Percentiles rank a stretch among this genome's conserved stretches.
Evolutionary conservation across 1,140 invertebrate genomes (phyloP).

Genomic region (Drosophila sturtevanti): DNA sequence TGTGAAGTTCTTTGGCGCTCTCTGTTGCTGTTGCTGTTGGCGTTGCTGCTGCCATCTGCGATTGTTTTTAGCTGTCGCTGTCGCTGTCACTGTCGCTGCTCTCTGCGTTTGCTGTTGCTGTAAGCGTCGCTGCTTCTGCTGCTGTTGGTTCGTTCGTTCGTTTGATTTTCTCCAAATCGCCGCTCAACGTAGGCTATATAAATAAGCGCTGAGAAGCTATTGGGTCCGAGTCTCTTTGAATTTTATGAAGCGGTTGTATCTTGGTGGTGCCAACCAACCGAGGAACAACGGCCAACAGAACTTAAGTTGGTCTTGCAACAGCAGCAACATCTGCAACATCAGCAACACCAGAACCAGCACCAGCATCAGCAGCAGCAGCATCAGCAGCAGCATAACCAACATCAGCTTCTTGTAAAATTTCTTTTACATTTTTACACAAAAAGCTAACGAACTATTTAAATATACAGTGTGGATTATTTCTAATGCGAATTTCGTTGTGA

Average conservation of each 20-base stretch:
- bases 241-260: constrained; percentile 83
- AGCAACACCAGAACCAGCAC: constrained; percentile 9
- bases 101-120: constrained; percentile 16
- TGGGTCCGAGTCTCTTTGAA: constrained; percentile 82
- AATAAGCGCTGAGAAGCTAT: constrained; percentile 82
- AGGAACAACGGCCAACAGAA: constrained; percentile 50
- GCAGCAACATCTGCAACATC: constrained; percentile 11
- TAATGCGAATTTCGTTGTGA: constrained; percentile 23
- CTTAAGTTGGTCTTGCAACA: constrained; percentile 41
- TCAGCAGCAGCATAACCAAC: constrained; percentile 21
- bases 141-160: constrained; percentile 51
- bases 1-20: constrained; percentile 60
- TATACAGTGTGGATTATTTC: constrained; percentile 63
- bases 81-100: constrained; percentile 24
- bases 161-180: constrained; percentile 72
- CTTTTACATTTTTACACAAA: constrained; percentile 43
- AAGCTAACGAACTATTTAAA: constrained; percentile 53
- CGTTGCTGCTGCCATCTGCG: neutral
- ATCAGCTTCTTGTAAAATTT: constrained; percentile 45
- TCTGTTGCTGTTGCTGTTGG: constrained; percentile 27
- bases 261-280: constrained; percentile 69
- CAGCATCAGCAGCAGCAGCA: constrained; percentile 13
- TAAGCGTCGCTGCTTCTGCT: constrained; percentile 21
- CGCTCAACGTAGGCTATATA: constrained; percentile 82
- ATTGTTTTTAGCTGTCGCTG: constrained; percentile 2